These are phyloP conservation scores for Ptychobarbus kaznakovi DNA, from an alignment of 2,797 vertebrate genomes.

Conservation along the genomic window DNA sequence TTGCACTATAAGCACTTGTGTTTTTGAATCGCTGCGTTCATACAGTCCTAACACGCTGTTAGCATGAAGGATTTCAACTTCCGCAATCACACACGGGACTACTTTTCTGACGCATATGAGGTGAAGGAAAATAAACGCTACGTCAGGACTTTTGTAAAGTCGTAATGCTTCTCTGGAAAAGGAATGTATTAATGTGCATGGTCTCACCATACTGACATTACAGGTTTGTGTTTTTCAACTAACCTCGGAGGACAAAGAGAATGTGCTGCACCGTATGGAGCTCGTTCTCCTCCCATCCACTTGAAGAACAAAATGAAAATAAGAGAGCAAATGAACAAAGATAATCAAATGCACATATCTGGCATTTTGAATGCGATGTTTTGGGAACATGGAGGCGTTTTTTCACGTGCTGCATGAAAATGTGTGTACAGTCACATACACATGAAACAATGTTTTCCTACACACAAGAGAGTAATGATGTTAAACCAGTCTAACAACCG, in stretches of 20 bases:
- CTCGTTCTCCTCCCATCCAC: constrained; percentile 27
- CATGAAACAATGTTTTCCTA: constrained; percentile 14
- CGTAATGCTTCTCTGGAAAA: constrained; percentile 29
- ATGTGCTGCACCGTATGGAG: constrained; percentile 30
- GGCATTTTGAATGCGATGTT: constrained; percentile 33
- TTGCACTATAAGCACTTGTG: constrained; percentile 49
- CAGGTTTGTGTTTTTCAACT: constrained; percentile 34
- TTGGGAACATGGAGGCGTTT: constrained; percentile 24
- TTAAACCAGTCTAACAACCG: constrained; percentile 51
- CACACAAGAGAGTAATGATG: constrained; percentile 26
- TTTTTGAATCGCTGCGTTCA: constrained; percentile 45
- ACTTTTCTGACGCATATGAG: constrained; percentile 24
- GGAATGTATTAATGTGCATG: constrained; percentile 37
- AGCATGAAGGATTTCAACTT: constrained; percentile 50
- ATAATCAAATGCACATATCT: constrained; percentile 31
- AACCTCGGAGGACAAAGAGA: constrained; percentile 36
- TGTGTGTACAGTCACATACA: constrained; percentile 3
- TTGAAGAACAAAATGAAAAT: constrained; percentile 34
- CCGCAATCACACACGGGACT: neutral
- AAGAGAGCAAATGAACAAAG: constrained; percentile 32
- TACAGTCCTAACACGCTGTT: constrained; percentile 28
- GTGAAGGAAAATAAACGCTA: constrained; percentile 3
- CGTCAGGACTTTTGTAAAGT: constrained; percentile 33
- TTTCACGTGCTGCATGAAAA: constrained; percentile 37
- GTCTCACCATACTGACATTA: constrained; percentile 49